Evolutionary conservation across 1,140 invertebrate species (phyloP), one percentile per base, ranked within the genome.

Genomic region (Goniozus legneri): DNA sequence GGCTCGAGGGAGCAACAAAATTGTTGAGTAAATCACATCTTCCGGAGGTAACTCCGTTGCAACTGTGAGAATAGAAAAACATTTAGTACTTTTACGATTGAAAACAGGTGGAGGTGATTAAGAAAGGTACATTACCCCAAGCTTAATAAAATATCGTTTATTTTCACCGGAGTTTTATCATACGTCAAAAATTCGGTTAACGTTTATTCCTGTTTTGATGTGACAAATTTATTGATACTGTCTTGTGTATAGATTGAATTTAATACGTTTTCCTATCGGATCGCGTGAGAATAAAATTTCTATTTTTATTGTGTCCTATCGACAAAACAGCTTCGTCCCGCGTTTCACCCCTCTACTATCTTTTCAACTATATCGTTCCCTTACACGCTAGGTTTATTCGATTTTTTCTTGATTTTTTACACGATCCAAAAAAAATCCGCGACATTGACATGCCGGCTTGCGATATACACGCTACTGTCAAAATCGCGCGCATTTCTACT

Each of bases 271-370:
- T 10, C 4, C 24, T 27, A 45, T 44, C 41, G 42, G 21, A 55
- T 68, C 52, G 65, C 60, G 52, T 67, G 58, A 52, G 15, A 48
- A 37, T 45, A 24, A 54, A 58, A 61, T 55, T 58, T 64, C 55
- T 63, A 62, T 65, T 69, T 53, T 40, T 34, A 43, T 56, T 39
- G 22, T 52, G 40, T 49, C 47, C 54, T 75, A 75, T 75, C 67
- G 72, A 73, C 61, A 72, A 73, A 75, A 75, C 71, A 65, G 47
- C 45, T 51, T 62, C 52, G 56, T 62, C 60, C 63, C 58, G 56
- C 64, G 52, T 65, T 63, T 62, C 59, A 33, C 45, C 41, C 45
- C 44, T 44, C 35, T 36, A 14, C 16, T 31, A 22, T 30, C 32
- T 33, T 35, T 34, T 27, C 24, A 27, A 6, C 4, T 27, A 27